phyloP scores from a whole-genome alignment of 2,888 invertebrate species.

The Smittia sp. region DNA sequence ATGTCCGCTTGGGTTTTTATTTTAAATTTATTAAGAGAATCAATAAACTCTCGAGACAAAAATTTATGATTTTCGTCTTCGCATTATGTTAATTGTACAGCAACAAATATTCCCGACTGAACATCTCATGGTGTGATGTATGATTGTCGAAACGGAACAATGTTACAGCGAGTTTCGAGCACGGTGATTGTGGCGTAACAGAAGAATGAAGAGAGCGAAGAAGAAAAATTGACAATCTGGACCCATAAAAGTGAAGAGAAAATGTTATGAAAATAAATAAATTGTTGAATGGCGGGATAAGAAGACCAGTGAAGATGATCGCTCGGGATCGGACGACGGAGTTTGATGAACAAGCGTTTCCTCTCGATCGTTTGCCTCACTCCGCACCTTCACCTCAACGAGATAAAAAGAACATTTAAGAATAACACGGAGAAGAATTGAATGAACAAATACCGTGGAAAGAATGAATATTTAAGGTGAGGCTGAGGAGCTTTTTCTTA shows the following conservation, averaged over 20 bases:
- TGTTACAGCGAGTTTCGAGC: neutral
- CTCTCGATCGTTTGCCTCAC: neutral
- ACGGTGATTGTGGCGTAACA: neutral
- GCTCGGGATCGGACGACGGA: neutral
- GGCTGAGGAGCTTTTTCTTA: slow-evolving; percentile 16
- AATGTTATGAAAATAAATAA: slow-evolving; percentile 35
- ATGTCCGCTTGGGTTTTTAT: slow-evolving; percentile 11
- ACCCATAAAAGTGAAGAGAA: slow-evolving; percentile 14
- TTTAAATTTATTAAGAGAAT: neutral
- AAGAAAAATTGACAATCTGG: slow-evolving; percentile 26
- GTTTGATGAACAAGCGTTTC: neutral
- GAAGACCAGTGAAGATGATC: slow-evolving; percentile 36
- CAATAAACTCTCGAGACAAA: slow-evolving; percentile 33
- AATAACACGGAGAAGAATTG: slow-evolving; percentile 30
- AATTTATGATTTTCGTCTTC: slow-evolving; percentile 29
- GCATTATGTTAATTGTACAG: slow-evolving; percentile 37
- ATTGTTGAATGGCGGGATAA: slow-evolving; percentile 20
- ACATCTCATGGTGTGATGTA: slow-evolving; percentile 40
- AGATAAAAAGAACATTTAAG: slow-evolving; percentile 35
- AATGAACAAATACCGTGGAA: slow-evolving; percentile 38
- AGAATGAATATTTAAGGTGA: slow-evolving; percentile 41
- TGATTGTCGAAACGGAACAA: slow-evolving; percentile 15
- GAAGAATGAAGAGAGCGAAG: slow-evolving; percentile 8
- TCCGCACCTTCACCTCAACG: neutral
- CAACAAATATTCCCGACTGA: neutral